A percentile compares a stretch with the other conserved stretches of the same genome.
Evolutionary conservation across 2,888 invertebrate species (phyloP).

Genomic region (Oxycera nigricornis): DNA sequence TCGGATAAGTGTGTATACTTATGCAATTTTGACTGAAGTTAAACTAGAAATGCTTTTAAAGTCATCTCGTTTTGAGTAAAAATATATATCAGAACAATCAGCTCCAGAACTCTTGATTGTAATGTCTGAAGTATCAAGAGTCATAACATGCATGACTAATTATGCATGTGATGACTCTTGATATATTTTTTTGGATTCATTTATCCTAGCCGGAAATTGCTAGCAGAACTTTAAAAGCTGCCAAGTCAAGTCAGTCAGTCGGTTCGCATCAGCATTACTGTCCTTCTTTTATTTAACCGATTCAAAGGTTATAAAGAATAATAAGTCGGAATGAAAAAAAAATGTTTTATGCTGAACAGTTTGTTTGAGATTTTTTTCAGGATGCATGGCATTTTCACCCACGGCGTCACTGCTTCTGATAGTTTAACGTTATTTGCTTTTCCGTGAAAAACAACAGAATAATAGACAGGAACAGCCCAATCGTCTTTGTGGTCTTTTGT

Average conservation of each 20-base stretch:
- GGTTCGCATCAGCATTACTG: neutral
- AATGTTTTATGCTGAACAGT: slow-evolving; percentile 35
- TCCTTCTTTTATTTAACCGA: slow-evolving; percentile 16
- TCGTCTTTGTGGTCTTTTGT: neutral
- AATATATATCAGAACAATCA: too few relatives aligned
- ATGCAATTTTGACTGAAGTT: too few relatives aligned
- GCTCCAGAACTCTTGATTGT: too few relatives aligned
- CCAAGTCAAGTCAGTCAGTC: neutral
- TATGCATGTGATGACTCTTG: too few relatives aligned
- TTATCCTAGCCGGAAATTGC: too few relatives aligned
- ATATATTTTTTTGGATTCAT: too few relatives aligned
- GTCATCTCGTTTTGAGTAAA: too few relatives aligned
- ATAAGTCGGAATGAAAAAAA: slow-evolving; percentile 39
- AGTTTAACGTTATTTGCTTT: neutral
- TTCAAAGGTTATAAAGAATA: slow-evolving; percentile 38
- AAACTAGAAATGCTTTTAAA: too few relatives aligned
- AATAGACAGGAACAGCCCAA: neutral
- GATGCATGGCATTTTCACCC: neutral
- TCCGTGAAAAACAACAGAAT: neutral
- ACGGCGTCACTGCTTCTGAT: neutral
- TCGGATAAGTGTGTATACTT: too few relatives aligned
- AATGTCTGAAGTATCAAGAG: too few relatives aligned
- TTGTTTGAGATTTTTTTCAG: neutral
- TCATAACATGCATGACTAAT: too few relatives aligned
- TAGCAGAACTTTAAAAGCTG: too few relatives aligned